Base-by-base conservation (phyloP, 2,888 invertebrate species). In the Elegia similella region DNA sequence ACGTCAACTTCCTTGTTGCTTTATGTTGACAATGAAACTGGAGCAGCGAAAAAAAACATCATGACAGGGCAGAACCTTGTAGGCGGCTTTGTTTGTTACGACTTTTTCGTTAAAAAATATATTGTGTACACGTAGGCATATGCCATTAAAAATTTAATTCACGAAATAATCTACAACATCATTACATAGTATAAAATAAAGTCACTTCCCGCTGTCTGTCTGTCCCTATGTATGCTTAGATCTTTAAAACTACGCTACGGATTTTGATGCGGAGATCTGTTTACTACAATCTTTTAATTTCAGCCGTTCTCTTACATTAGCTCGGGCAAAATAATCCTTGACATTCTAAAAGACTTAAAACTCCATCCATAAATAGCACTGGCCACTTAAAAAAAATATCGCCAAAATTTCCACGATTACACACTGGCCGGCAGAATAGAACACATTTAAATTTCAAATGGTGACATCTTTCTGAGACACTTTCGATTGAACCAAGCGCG, bases 401-500 rank as follows among this genome's bases (percentile, higher is more conserved):
- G n/a, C 38, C n/a, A 30, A 13, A 38, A 38, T 52, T 52, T 52
- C 42, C 42, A 17, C 12, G 16, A 52, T 30, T 12, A 13, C 46
- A 47, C 17, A 30, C 54, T 32, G 54, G 54, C 44, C 44, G 23
- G 17, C 32, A 34, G 13, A 50, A 42, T 17, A 16, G 23, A 52
- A 23, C 42, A 8, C 42, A 52, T 52, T 52, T 52, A 23, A 43
- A 59, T 55, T 55, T 43, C 56, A 56, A 48, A 57, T 57, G 42
- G 43, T 42, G 15, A 34, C 50, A 52, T 58, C 56, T 56, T 44
- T 55, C 44, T 50, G 50, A 30, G 57, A 50, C 60, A 67, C 63
- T 67, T 65, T 67, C 64, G 52, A 58, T 60, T 63, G 59, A 60
- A 59, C 59, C 60, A 60, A 54, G 59, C 48, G 50, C 42, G 38